Conservation (phyloP, 1,140 invertebrate species). For the Musca vetustissima region DNA sequence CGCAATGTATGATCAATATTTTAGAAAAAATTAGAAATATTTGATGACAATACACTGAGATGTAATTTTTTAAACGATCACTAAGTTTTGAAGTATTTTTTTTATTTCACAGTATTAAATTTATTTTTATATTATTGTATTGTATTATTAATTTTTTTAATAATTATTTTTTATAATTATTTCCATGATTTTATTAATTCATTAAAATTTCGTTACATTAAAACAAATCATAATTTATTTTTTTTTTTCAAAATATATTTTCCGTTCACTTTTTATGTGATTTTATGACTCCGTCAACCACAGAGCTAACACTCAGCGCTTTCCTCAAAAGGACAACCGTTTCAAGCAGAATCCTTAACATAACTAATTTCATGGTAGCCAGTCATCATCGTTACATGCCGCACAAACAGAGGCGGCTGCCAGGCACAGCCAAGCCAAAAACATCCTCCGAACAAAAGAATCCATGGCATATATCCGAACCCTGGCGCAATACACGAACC, state of each 20-base stretch:
- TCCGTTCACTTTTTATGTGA: not conserved
- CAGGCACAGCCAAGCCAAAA: not conserved
- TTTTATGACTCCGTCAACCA: not conserved
- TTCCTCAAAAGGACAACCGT: slow-evolving; percentile 37
- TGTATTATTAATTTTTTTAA: no score
- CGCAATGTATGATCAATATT: no score
- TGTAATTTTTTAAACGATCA: no score
- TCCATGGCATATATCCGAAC: not conserved
- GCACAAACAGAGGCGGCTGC: slow-evolving; percentile 24
- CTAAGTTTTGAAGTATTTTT: no score
- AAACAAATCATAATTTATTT: not conserved
- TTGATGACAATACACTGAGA: no score
- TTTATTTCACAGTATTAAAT: no score
- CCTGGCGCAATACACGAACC: not conserved
- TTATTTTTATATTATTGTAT: no score
- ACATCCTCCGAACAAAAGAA: not conserved
- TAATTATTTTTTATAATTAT: not conserved
- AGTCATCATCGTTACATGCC: slow-evolving; percentile 30
- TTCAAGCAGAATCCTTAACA: slow-evolving; percentile 49
- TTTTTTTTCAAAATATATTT: not conserved
- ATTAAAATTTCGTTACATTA: not conserved
- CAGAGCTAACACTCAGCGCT: not conserved
- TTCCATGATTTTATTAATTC: not conserved
- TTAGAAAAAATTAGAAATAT: no score
- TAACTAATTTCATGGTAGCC: slow-evolving; percentile 45